Evolutionary conservation across 2,113 vertebrate genomes (phyloP).

Genomic region (Sturnus vulgaris): DNA sequence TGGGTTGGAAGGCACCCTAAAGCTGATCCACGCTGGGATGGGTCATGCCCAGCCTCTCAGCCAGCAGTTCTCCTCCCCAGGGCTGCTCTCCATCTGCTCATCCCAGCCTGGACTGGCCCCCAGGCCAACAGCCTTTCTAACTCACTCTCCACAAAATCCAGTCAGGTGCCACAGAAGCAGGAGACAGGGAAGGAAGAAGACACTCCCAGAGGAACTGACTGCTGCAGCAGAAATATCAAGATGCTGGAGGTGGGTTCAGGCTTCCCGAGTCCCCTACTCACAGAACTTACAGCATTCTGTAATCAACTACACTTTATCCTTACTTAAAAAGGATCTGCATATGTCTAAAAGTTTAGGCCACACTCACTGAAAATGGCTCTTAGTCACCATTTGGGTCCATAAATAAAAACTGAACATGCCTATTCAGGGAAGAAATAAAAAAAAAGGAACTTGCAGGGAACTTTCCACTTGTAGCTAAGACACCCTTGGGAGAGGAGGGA

Average conservation of each 20-base stretch:
- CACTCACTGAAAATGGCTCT: neutral
- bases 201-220: neutral
- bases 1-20: neutral
- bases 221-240: neutral
- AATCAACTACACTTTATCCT: neutral
- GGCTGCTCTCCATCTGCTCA: neutral
- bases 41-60: neutral
- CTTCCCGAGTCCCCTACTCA: neutral
- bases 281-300: rapidly evolving
- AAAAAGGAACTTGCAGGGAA: conserved; percentile 6
- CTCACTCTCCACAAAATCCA: neutral
- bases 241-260: neutral
- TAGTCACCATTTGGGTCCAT: neutral
- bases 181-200: neutral
- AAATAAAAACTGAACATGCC: neutral
- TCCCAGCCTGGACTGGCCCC: neutral
- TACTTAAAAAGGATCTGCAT: neutral
- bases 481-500: conserved; percentile 21
- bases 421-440: neutral
- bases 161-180: neutral
- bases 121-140: neutral
- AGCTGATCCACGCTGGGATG: neutral
- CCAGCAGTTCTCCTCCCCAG: neutral
- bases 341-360: neutral
- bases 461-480: conserved; percentile 32